Percentiles rank a stretch among this genome's conserved stretches.
phyloP scores from a whole-genome alignment of 1,140 invertebrate genomes.

The Coboldia fuscipes region DNA sequence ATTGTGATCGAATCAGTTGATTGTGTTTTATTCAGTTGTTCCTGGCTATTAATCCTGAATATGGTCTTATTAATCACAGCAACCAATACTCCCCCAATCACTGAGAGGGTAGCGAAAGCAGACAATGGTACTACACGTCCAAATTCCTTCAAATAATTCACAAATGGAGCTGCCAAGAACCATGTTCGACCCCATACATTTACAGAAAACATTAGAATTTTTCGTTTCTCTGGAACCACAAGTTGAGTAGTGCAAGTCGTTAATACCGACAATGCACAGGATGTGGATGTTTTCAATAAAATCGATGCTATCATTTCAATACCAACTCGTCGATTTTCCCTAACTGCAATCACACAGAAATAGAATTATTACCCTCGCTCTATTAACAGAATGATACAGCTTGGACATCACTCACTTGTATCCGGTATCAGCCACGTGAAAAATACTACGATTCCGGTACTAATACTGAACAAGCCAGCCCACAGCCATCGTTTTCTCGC shows the following conservation, averaged over 20 bases:
- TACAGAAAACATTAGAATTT: conserved; percentile 16
- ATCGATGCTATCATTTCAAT: conserved; percentile 18
- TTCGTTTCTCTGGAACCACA: conserved; percentile 14
- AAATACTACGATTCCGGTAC: conserved; percentile 16
- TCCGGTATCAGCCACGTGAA: conserved; percentile 18
- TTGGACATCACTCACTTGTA: conserved; percentile 6
- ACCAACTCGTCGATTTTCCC: conserved; percentile 12
- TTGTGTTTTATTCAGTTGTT: too few species aligned
- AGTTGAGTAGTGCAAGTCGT: conserved; percentile 20
- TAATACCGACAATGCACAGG: conserved; percentile 16
- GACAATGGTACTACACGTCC: conserved; percentile 18
- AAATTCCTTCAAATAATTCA: conserved; percentile 16
- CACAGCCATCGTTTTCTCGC: conserved; percentile 18
- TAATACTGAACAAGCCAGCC: conserved; percentile 17
- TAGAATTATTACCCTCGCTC: background rate
- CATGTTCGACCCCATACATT: conserved; percentile 21
- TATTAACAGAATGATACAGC: background rate
- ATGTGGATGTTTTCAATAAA: conserved; percentile 20
- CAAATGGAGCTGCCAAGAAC: conserved; percentile 18
- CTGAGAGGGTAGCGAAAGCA: conserved; percentile 14
- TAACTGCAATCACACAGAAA: conserved; percentile 10
- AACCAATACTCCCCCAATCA: conserved; percentile 17
- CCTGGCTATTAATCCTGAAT: too few species aligned
- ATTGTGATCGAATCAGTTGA: too few species aligned
- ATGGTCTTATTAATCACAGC: too few species aligned